These are phyloP conservation scores for Phalanger gymnotis DNA, from an alignment of 2,797 vertebrate species.

Conservation along the genomic window DNA sequence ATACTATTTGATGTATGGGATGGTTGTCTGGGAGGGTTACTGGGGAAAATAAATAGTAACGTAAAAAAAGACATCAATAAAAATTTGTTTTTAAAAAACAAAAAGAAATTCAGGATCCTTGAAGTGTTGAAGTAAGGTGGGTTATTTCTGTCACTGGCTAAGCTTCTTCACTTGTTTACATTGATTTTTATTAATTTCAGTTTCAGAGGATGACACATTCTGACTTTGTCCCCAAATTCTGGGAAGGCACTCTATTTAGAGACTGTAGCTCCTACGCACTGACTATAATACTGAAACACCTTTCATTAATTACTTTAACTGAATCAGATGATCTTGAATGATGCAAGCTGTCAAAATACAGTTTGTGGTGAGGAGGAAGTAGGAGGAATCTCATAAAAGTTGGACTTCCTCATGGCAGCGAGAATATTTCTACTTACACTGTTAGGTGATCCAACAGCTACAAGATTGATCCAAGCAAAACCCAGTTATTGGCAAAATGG, in stretches of 20 bases:
- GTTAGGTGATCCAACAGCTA: constrained; percentile 59
- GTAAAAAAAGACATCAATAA: background rate
- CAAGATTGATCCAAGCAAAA: constrained; percentile 67
- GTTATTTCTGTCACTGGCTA: background rate
- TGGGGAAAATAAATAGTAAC: background rate
- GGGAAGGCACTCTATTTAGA: background rate
- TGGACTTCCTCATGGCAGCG: constrained; percentile 40
- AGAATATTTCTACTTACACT: constrained; percentile 57
- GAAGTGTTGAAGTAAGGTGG: background rate
- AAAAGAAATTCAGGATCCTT: background rate
- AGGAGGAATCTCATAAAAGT: constrained; percentile 33
- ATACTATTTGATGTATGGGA: background rate
- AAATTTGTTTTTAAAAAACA: background rate
- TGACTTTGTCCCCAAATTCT: background rate
- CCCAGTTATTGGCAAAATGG: constrained; percentile 44
- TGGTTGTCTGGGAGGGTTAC: background rate
- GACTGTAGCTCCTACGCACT: background rate
- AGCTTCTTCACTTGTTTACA: background rate
- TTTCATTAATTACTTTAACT: background rate
- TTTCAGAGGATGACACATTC: background rate
- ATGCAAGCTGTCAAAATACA: background rate
- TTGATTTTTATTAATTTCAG: background rate
- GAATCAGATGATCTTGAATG: constrained; percentile 22
- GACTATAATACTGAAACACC: background rate
- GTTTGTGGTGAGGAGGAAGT: constrained; percentile 39